A percentile compares a stretch with the other conserved stretches of the same genome.
Evolutionary conservation across 2,113 vertebrate species (phyloP).

Genomic region (Phalacrocorax carbo): DNA sequence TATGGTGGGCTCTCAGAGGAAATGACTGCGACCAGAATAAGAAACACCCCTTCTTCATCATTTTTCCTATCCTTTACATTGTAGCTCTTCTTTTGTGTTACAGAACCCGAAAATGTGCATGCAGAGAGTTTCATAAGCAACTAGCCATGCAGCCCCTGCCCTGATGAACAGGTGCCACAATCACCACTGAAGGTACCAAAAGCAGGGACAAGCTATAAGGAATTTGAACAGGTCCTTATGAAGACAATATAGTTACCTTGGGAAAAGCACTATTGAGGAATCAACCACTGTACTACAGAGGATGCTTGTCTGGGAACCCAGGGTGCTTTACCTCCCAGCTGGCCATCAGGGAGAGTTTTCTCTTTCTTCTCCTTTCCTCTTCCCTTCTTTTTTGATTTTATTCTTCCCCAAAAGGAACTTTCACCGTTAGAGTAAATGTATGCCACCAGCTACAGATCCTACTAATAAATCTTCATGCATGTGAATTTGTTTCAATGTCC

Average conservation of each 20-base stretch:
- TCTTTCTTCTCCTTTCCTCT: neutral
- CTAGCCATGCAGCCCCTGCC: neutral
- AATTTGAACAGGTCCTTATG: neutral
- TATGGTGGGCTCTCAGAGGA: neutral
- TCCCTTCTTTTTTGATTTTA: neutral
- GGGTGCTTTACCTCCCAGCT: neutral
- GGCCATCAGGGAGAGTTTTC: neutral
- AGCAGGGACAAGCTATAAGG: neutral
- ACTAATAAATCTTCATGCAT: neutral
- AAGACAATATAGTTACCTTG: neutral
- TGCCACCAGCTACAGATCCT: neutral
- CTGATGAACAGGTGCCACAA: neutral
- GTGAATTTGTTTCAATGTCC: neutral
- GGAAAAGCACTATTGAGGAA: neutral
- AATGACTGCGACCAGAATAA: neutral
- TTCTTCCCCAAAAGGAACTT: neutral
- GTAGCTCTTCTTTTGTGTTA: neutral
- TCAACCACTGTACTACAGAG: neutral
- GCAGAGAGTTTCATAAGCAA: neutral
- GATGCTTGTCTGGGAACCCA: neutral
- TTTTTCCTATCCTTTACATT: neutral
- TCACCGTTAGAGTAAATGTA: neutral
- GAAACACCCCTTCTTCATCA: neutral
- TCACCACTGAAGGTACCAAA: neutral
- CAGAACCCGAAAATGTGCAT: neutral